Conservation (phyloP, 2,888 invertebrate species). For the Cosmorhoe ocellata region DNA sequence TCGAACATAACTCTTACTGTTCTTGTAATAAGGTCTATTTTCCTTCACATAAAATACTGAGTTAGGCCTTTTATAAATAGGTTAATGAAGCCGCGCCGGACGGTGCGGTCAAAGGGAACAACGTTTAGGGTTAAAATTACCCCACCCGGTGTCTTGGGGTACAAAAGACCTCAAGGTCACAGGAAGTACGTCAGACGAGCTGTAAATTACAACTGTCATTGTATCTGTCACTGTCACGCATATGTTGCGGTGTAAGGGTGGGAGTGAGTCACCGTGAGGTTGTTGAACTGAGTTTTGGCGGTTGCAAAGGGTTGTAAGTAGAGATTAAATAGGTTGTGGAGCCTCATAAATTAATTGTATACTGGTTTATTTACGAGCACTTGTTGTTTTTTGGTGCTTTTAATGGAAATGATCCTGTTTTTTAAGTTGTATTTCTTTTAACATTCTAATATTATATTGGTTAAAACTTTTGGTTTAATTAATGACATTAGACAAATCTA, state of each 20-base stretch:
- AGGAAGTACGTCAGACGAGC: conserved; percentile 11
- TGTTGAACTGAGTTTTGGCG: conserved; percentile 12
- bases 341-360: neutral
- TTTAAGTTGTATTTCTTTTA: too few species aligned
- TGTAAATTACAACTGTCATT: conserved; percentile 1
- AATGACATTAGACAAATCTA: too few species aligned
- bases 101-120: conserved; percentile 68
- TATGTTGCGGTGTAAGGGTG: neutral
- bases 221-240: conserved; percentile 10
- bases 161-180: conserved; percentile 58
- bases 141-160: too few species aligned
- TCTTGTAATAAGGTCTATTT: conserved; percentile 23
- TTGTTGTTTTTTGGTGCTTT: too few species aligned
- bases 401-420: too few species aligned
- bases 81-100: conserved; percentile 49
- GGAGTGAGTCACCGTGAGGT: conserved; percentile 15
- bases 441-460: too few species aligned
- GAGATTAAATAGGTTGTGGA: neutral
- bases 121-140: conserved; percentile 65
- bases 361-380: too few species aligned
- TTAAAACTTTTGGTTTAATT: too few species aligned
- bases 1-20: neutral
- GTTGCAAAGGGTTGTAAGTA: neutral
- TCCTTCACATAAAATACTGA: neutral
- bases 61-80: conserved; percentile 38